These are phyloP conservation scores for Prunella strophiata DNA, from an alignment of 2,797 vertebrate genomes.

Conservation along the genomic window DNA sequence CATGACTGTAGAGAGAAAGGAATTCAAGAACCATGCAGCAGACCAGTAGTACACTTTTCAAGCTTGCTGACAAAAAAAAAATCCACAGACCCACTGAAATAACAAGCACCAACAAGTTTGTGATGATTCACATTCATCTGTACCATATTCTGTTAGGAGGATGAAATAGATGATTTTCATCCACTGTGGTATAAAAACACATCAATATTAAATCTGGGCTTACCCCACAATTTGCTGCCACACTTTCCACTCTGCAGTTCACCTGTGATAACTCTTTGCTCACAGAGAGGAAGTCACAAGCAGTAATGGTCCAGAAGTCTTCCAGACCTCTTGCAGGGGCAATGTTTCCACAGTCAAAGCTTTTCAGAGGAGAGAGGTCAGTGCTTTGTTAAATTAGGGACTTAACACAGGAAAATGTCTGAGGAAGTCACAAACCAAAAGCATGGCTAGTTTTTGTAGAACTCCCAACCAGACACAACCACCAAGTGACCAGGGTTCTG, in stretches of 20 bases:
- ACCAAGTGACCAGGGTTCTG: neutral
- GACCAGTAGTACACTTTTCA: neutral
- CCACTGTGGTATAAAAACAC: neutral
- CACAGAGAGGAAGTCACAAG: neutral
- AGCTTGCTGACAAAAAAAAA: neutral
- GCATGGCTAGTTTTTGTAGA: neutral
- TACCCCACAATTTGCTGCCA: neutral
- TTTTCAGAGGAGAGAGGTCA: neutral
- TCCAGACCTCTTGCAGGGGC: neutral
- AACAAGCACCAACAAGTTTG: neutral
- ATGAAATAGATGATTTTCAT: neutral
- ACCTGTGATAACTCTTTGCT: neutral
- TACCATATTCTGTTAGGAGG: neutral
- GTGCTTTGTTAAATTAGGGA: neutral
- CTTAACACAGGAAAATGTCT: neutral
- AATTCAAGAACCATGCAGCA: neutral
- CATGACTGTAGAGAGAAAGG: neutral
- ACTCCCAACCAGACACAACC: neutral
- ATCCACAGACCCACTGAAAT: neutral
- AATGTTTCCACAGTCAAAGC: neutral
- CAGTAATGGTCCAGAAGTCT: neutral
- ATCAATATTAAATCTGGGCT: neutral
- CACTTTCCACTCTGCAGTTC: neutral
- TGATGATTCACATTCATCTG: neutral
- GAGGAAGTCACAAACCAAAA: neutral